phyloP scores from a whole-genome alignment of 2,888 invertebrate genomes.

The Hirtodrosophila trivittata region DNA sequence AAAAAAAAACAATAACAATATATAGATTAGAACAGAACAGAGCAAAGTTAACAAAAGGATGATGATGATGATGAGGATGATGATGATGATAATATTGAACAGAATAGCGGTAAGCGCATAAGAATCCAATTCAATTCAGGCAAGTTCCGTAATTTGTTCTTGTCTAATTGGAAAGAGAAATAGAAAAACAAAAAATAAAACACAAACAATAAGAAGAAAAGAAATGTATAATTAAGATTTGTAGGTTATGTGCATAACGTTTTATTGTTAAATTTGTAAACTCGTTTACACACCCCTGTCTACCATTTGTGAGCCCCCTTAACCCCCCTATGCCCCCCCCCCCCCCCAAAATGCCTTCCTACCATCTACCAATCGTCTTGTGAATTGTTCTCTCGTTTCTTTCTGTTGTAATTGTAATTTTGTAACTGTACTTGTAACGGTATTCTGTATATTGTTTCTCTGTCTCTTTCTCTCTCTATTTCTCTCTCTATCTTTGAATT shows the following conservation, averaged over 20 bases:
- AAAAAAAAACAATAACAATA: too few relatives aligned
- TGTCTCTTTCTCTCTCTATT: slow-evolving; percentile 11
- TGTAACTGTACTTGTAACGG: not conserved
- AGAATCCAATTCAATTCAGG: too few relatives aligned
- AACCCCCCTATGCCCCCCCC: not conserved
- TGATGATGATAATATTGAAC: slow-evolving; percentile 17
- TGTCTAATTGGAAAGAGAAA: not conserved
- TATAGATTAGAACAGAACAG: slow-evolving; percentile 9
- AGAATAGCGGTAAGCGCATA: slow-evolving; percentile 60
- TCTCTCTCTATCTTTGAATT: slow-evolving; percentile 24
- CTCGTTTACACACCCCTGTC: not conserved
- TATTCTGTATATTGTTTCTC: not conserved
- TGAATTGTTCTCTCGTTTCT: too few relatives aligned
- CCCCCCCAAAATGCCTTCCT: not conserved
- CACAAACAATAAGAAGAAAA: slow-evolving; percentile 2
- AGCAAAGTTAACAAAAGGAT: not conserved
- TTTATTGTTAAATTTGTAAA: slow-evolving; percentile 23
- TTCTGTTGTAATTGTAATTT: not conserved
- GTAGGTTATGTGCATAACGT: slow-evolving; percentile 35
- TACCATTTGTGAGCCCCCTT: too few relatives aligned
- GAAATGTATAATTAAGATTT: slow-evolving; percentile 30
- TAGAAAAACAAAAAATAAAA: slow-evolving; percentile 22
- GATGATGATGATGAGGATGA: not conserved
- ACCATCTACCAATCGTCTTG: too few relatives aligned
- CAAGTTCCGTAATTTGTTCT: too few relatives aligned